Base-by-base conservation (phyloP, 1,140 invertebrate genomes). In the Rhagoletis zephyria region DNA sequence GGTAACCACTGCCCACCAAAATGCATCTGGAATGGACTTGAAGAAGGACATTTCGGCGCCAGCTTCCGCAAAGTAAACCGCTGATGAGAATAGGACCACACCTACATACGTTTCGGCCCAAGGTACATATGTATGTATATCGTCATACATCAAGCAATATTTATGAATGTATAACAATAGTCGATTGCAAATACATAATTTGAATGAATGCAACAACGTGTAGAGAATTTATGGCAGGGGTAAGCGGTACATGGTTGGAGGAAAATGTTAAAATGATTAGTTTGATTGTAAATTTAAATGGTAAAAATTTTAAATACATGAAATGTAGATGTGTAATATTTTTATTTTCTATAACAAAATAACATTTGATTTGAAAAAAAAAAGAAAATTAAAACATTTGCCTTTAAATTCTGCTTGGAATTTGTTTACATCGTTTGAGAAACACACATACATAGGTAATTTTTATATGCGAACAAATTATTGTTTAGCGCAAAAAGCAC, bases 1-100 rank as follows among this genome's bases (percentile, higher is more conserved):
- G 94, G 98, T 99, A 94, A 99, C 98, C 93, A 99, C 97, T 93
- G 97, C 97, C 98, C 98, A 99, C 98, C 98, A 99, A 95, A 99
- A 99, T 93, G 98, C 97, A 94, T 97, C 97, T 92, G 97, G 97
- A 95, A 99, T 99, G 94, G 97, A 98, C 95, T 98, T 98, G 96
- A 99, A 99, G 96, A 98, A 97, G 90, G 98, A 99, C 95, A 99
- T 98, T 94, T 97, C 96, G 93, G 96, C 97, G 94, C 99, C 97
- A 92, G 98, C 96, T 95, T 99, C 98, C 90, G 98, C 98, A 95
- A 99, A 99, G 96, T 99, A 99, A 92, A 99, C 98, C 92, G 98
- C 96, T 92, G 97, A 98, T 93, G 98, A 99, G 95, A 99, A 99
- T 94, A 99, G 97, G 93, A 99, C 98, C 95, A 99, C 98, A 95